Base-by-base conservation (phyloP, 2,888 invertebrate species). In the Nemotelus pantherinus region DNA sequence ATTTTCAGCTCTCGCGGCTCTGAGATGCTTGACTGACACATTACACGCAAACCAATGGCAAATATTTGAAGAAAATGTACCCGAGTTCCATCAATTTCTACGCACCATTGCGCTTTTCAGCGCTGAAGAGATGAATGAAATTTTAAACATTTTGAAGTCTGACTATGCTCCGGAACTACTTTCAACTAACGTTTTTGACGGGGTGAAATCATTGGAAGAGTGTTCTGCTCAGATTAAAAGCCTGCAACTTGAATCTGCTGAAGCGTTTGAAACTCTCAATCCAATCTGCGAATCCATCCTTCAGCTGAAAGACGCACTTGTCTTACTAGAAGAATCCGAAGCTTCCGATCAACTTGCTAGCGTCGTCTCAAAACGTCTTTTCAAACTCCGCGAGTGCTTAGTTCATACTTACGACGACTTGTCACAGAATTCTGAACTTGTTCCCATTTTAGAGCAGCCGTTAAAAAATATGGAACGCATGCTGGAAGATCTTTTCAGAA, bases 341-440 rank as follows among this genome's bases (percentile, higher is more conserved):
- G 58, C 47, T 41, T 5, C 2, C 58, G 6, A 39, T 3, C 3
- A 53, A 4, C 3, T 25, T 55, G 53, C 53, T 53, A 41, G 25
- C 3, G 47, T 41, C 79, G 80, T 80, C 5, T 77, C 80, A 3
- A 84, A 84, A 77, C 79, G 82, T 2, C 80, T 85, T 39, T 85
- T 86, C 2, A 84, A 84, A 64, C 78, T 86, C 2, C 80, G 82
- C 72, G 83, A 85, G 60, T 84, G 85, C 39, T 83, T 86, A 70
- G 85, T 85, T 9, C 86, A 86, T 7, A 86, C 85, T 0, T 85
- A 85, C 58, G 84, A 86, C 70, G 83, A 82, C 0, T 50, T 60
- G 2, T 78, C 81, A 7, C 81, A 83, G 0, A 77, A 77, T 76
- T 6, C 60, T 77, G 10, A 76, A 48, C 39, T 76, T 77, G 5